Base-by-base conservation (phyloP, 2,797 vertebrate genomes). In the Danio tinwini region DNA sequence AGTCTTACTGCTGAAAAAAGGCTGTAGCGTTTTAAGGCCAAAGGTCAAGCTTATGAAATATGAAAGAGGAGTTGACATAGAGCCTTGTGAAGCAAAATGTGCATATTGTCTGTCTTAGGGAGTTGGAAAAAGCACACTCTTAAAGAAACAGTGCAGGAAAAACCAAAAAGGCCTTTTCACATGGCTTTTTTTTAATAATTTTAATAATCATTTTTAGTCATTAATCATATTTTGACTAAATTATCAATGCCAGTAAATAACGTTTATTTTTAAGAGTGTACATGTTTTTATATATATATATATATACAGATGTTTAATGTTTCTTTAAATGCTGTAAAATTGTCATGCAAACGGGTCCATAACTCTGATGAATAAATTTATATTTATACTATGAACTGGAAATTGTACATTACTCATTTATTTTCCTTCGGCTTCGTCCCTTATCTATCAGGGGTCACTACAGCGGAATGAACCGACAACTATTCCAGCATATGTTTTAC, bases 271-370 rank as follows among this genome's bases (percentile, higher is more conserved):
- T 5, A 13, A 52, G 12, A 12, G 12, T 52, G 9, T 12, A 11
- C 2, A 47, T 13, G 14, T 52, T 52, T 8, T 13, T 29, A 29
- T 29, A 29, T 29, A 1, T 29, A 29, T 1, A 29, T 29, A 29
- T 29, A 29, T 29, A 1, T 29, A 29, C 1, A 29, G 21, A 4
- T 56, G 40, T 44, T 39, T 0, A 44, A 16, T 49, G 13, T 67
- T 49, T 42, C 9, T 59, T 10, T 78, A 58, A 50, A 42, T 44
- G 13, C n/a, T 52, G 49, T 21, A 12, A 52, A 70, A 78, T 47
- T 65, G 39, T 78, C 4, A 59, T 21, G 56, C 62, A 77, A 67
- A 78, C 0, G 76, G 76, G 76, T 78, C 76, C 76, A 78, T 78
- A 29, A 21, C 50, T 67, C 6, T 45, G n/a, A 69, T 49, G 4